Evolutionary conservation across 2,797 vertebrate species (phyloP).

Genomic region (Pseudochirops cupreus): DNA sequence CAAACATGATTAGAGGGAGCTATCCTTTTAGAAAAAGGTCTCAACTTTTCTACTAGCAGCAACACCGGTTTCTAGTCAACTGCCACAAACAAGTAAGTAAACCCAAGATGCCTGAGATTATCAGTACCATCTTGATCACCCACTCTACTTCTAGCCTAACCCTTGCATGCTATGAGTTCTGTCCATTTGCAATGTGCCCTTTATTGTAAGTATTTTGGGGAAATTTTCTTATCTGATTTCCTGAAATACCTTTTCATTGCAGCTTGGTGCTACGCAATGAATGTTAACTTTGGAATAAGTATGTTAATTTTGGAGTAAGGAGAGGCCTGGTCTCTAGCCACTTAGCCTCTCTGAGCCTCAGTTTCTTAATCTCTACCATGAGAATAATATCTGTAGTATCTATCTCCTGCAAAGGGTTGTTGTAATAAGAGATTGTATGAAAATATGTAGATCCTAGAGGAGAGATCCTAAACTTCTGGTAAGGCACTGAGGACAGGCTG

Average conservation of each 20-base stretch:
- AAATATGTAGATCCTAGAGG: background rate
- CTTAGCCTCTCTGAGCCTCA: background rate
- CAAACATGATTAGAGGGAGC: background rate
- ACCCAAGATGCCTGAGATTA: background rate
- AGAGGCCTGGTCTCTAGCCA: background rate
- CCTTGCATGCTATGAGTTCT: background rate
- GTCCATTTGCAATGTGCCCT: background rate
- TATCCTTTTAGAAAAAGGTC: background rate
- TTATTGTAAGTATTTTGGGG: background rate
- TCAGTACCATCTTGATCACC: background rate
- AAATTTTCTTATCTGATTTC: background rate
- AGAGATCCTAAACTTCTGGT: background rate
- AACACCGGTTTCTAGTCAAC: background rate
- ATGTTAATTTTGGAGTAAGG: no score
- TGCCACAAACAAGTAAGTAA: background rate
- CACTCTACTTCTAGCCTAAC: background rate
- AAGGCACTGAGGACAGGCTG: background rate
- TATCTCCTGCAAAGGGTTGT: background rate
- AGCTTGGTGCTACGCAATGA: background rate
- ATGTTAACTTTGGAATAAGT: background rate
- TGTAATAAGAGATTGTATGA: background rate
- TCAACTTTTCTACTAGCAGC: background rate
- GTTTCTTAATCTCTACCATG: background rate
- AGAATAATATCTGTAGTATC: background rate
- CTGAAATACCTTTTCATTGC: background rate